These are phyloP conservation scores for Lepidocyrtoides sp. DNA, from an alignment of 2,888 invertebrate species.

Conservation along the genomic window DNA sequence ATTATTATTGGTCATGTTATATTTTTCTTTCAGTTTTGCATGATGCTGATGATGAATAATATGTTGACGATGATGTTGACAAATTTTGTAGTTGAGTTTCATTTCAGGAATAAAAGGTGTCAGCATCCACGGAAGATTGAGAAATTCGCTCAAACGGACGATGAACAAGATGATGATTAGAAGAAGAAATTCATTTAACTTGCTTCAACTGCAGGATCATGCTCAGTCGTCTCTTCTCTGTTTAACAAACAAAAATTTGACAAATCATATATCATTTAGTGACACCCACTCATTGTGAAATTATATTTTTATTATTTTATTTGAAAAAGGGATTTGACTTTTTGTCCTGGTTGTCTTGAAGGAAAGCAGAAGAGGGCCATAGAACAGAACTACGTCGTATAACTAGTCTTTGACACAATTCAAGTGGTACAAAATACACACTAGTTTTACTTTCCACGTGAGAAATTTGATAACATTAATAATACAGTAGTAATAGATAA, in stretches of 20 bases:
- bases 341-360: slow-evolving; percentile 36
- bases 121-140: background rate
- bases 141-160: slow-evolving; percentile 12
- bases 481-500: too few species aligned
- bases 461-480: background rate
- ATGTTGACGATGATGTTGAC: background rate
- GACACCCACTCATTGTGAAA: too few species aligned
- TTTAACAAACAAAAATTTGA: slow-evolving; percentile 51
- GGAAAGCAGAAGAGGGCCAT: slow-evolving; percentile 19
- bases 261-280: background rate
- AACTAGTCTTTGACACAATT: background rate
- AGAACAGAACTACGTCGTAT: background rate
- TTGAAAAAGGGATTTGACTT: background rate
- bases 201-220: slow-evolving; percentile 72
- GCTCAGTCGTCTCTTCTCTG: slow-evolving; percentile 75
- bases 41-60: background rate
- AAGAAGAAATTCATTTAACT: slow-evolving; percentile 51
- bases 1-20: slow-evolving; percentile 13
- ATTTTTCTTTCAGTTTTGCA: slow-evolving; percentile 20
- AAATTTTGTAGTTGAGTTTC: background rate
- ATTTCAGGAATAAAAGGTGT: background rate
- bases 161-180: background rate
- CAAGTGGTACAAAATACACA: background rate
- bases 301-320: too few species aligned
- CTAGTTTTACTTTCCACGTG: background rate